Percentiles rank a stretch among this genome's conserved stretches.
Evolutionary conservation across 2,113 vertebrate genomes (phyloP).

Genomic region (Sprattus sprattus): DNA sequence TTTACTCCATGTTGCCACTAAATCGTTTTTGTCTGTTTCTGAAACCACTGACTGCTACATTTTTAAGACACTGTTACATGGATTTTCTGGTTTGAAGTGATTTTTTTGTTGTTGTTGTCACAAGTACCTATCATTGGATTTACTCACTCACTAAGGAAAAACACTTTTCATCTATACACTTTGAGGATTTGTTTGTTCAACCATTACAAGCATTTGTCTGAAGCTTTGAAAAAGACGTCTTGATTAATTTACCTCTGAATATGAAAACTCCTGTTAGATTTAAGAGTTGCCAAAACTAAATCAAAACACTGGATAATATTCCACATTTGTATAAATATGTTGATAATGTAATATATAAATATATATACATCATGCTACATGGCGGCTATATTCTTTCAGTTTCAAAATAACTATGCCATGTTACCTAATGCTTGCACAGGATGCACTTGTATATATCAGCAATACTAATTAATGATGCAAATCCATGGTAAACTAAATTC

Average conservation of each 20-base stretch:
- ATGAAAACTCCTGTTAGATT: background rate
- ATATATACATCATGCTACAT: conserved; percentile 57
- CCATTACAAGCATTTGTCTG: background rate
- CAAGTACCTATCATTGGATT: background rate
- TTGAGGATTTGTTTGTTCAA: background rate
- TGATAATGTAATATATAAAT: conserved; percentile 60
- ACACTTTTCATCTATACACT: background rate
- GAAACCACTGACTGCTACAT: background rate
- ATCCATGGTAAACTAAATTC: background rate
- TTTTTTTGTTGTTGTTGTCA: background rate
- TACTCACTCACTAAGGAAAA: background rate
- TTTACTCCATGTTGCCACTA: background rate
- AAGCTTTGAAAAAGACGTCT: background rate
- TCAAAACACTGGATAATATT: background rate
- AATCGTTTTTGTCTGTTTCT: conserved; percentile 1
- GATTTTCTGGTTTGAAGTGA: background rate
- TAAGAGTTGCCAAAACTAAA: background rate
- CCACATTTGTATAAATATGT: conserved; percentile 60
- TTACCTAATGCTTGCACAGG: conserved; percentile 68
- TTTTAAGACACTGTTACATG: background rate
- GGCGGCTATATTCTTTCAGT: conserved; percentile 49
- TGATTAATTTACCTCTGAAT: background rate
- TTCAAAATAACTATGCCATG: conserved; percentile 63
- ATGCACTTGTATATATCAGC: conserved; percentile 66
- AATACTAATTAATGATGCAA: conserved; percentile 60